Percentiles rank a stretch among this genome's conserved stretches.
phyloP scores from a whole-genome alignment of 2,888 invertebrate species.

The Drosophila nigricruria region DNA sequence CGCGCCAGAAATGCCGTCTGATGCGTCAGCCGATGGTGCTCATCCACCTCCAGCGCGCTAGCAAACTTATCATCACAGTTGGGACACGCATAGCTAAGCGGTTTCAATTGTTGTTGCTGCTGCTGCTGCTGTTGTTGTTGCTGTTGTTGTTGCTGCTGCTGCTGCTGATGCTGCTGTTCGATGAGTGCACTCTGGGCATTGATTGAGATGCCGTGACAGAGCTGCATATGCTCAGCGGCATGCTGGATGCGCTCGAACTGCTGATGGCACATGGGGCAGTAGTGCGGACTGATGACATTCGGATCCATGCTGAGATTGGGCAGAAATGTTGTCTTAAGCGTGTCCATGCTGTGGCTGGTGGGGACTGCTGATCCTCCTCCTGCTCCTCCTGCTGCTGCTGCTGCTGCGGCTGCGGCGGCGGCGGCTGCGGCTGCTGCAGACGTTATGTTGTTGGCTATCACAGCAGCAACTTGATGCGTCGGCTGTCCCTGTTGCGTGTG shows the following conservation, averaged over 20 bases:
- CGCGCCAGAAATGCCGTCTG: conserved; percentile 83
- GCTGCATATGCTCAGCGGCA: conserved; percentile 83
- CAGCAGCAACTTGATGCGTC: conserved; percentile 66
- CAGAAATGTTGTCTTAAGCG: conserved; percentile 83
- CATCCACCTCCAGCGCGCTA: conserved; percentile 81
- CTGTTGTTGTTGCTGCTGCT: conserved; percentile 54
- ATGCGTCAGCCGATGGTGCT: conserved; percentile 82
- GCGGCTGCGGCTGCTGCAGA: conserved; percentile 32
- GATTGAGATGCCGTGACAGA: conserved; percentile 78
- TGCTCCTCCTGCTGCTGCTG: conserved; percentile 13
- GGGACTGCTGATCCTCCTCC: conserved; percentile 19
- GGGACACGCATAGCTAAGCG: conserved; percentile 80
- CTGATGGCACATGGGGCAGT: conserved; percentile 84
- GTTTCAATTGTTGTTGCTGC: conserved; percentile 68
- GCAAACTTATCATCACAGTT: conserved; percentile 84
- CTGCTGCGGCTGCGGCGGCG: conserved; percentile 14
- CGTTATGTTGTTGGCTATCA: conserved; percentile 63
- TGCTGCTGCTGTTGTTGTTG: conserved; percentile 59
- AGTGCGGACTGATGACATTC: conserved; percentile 72
- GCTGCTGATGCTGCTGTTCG: conserved; percentile 61
- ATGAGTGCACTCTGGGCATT: conserved; percentile 67
- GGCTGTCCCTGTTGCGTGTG: conserved; percentile 58
- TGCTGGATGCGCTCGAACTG: conserved; percentile 83
- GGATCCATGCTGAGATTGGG: conserved; percentile 84
- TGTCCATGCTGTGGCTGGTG: conserved; percentile 71